These are phyloP conservation scores for Rhincodon typus DNA, from an alignment of 2,797 vertebrate genomes.

Conservation along the genomic window DNA sequence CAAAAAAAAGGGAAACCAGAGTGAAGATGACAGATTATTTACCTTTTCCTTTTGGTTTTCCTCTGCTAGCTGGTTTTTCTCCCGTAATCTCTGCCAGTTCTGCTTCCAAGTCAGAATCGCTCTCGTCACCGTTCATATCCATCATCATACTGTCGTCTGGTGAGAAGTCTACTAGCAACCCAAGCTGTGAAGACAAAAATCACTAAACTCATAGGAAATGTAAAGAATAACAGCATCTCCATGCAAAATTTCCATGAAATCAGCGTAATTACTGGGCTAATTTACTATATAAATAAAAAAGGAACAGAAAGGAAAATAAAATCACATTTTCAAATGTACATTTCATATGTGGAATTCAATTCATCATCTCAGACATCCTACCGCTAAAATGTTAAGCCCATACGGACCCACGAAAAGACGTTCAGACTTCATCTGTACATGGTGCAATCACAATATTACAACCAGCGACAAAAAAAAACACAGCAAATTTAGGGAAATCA, in stretches of 20 bases:
- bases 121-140: slow-evolving; percentile 56
- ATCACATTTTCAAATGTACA: not conserved
- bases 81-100: slow-evolving; percentile 76
- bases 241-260: not conserved
- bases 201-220: too few species aligned
- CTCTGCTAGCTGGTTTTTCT: slow-evolving; percentile 55
- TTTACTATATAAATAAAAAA: not conserved
- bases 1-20: not conserved
- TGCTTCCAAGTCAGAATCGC: slow-evolving; percentile 69
- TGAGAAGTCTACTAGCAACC: slow-evolving; percentile 72
- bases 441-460: not conserved
- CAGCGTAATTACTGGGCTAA: not conserved
- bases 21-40: not conserved
- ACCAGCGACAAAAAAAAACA: not conserved
- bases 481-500: not conserved
- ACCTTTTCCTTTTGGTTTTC: slow-evolving; percentile 63
- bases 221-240: too few species aligned
- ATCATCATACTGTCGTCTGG: slow-evolving; percentile 60
- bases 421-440: not conserved
- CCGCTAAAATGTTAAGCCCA: not conserved
- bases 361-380: not conserved
- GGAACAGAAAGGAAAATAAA: not conserved
- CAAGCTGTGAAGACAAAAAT: slow-evolving; percentile 59
- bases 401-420: not conserved
- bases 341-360: not conserved